Evolutionary conservation across 2,113 vertebrate species (phyloP).

Genomic region (Bombycilla garrulus): DNA sequence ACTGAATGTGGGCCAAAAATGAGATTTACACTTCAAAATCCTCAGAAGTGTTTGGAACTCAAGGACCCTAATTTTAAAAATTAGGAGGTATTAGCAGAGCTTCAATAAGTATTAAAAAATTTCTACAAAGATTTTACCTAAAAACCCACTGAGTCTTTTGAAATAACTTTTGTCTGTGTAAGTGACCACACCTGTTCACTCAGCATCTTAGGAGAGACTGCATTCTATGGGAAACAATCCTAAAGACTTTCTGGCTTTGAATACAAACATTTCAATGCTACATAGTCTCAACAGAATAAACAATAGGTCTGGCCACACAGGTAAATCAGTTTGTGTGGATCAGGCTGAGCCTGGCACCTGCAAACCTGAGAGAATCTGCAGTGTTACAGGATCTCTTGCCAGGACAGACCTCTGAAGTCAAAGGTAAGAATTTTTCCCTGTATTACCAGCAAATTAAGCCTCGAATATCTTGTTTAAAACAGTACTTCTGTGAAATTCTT

Average conservation of each 20-base stretch:
- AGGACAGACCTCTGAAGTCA: background rate
- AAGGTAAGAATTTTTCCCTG: background rate
- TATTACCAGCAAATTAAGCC: background rate
- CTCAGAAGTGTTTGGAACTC: background rate
- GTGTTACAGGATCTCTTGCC: background rate
- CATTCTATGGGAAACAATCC: background rate
- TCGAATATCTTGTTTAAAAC: background rate
- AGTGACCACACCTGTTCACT: background rate
- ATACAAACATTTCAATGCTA: background rate
- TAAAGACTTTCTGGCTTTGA: background rate
- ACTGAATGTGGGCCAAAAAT: background rate
- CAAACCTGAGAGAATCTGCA: background rate
- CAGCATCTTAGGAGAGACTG: background rate
- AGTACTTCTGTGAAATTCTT: background rate
- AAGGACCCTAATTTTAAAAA: background rate
- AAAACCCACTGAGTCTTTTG: background rate
- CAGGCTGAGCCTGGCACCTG: background rate
- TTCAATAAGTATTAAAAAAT: background rate
- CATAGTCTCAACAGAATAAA: background rate
- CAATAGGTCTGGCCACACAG: background rate
- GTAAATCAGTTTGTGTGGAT: background rate
- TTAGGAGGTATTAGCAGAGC: background rate
- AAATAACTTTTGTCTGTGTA: background rate
- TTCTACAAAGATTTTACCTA: background rate
- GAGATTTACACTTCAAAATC: background rate